Evolutionary conservation across 64 coral and sea anemone species (phyloP), one percentile per base, ranked within the genome.

Genomic region (Stichodactyla helianthus): DNA sequence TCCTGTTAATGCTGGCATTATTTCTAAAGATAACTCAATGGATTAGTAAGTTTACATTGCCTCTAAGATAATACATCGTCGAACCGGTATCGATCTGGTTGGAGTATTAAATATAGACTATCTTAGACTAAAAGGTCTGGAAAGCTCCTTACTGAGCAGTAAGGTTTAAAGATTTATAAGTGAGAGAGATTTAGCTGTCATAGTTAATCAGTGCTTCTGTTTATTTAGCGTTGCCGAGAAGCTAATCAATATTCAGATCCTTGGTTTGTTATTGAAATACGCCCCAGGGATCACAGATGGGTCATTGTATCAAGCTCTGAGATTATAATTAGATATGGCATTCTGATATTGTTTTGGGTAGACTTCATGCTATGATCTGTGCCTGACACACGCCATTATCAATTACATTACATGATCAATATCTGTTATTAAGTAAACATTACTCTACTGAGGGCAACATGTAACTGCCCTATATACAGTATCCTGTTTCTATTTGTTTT

Each of bases 221-320:
- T 74, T 74, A 74, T 8, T 27, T 74, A 74, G 68, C 25, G 26
- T 74, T 74, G 68, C 68, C 68, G 26, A 12, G 25, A 27, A 58
- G 55, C 14, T 58, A 58, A 58, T 58, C 55, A 58, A 58, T 58
- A 58, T 58, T 74, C 25, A 9, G 17, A 10, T 6, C 12, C 10
- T 74, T 74, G 68, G n/a, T 74, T 31, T 74, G 68, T 74, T 74
- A 74, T 74, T 74, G 8, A 74, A 74, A 31, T 74, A 74, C n/a
- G 7, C 22, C 68, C 23, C 5, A 74, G 68, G 68, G 5, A 74
- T 25, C 68, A 26, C 7, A 74, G 10, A 27, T 13, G 14, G 68
- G 68, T 31, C 68, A 70, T 70, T 25, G 65, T 6, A 70, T 20
- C 65, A 23, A n/a, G 10, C 22, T 20, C 0, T 74, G 68, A 74